These are phyloP conservation scores for Chloroceryle amazona DNA, from an alignment of 2,797 vertebrate species.

Conservation along the genomic window DNA sequence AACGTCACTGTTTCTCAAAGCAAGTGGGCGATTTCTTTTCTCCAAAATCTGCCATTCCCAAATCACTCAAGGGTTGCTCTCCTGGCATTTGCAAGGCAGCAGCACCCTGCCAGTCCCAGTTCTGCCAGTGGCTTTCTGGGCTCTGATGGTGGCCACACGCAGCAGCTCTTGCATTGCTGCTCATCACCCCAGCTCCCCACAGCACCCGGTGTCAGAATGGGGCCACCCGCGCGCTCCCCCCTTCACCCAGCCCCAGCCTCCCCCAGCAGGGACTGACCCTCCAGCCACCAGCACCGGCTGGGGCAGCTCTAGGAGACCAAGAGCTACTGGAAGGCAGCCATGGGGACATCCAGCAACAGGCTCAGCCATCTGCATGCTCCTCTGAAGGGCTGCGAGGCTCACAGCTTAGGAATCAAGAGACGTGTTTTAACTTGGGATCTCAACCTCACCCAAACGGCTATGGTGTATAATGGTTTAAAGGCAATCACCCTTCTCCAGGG, in stretches of 20 bases:
- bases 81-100: neutral
- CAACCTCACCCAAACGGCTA: conserved; percentile 69
- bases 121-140: neutral
- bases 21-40: rapidly evolving
- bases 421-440: conserved; percentile 77
- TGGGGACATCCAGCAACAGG: neutral
- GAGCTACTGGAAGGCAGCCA: neutral
- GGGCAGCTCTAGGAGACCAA: neutral
- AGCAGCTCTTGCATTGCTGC: rapidly evolving
- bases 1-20: neutral
- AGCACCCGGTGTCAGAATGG: rapidly evolving
- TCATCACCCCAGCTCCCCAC: neutral
- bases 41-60: neutral
- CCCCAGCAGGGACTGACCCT: neutral
- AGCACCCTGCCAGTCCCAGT: neutral
- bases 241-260: neutral
- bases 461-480: conserved; percentile 27
- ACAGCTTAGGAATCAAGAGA: conserved; percentile 62
- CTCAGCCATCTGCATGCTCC: neutral
- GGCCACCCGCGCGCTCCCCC: rapidly evolving
- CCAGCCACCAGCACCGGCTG: neutral
- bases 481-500: conserved; percentile 51
- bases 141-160: rapidly evolving
- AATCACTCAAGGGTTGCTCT: neutral
- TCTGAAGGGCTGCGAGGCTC: conserved; percentile 15